A percentile compares a stretch with the other conserved stretches of the same genome.
Conservation (phyloP, 2,113 vertebrate genomes). For the Loxodonta africana region DNA sequence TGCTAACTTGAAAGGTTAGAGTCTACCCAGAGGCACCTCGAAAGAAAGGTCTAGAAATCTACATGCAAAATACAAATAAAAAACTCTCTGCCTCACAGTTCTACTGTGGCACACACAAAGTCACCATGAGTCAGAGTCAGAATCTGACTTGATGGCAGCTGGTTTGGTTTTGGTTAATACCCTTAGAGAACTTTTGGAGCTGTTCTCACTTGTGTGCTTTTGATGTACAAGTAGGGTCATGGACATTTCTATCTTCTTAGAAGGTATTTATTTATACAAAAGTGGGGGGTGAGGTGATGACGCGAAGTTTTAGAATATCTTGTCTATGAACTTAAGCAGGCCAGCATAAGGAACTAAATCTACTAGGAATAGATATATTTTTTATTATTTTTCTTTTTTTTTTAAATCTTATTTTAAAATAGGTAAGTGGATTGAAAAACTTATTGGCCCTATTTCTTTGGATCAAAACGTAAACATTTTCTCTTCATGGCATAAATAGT, state of each 20-base stretch:
- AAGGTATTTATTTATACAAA: neutral
- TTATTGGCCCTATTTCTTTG: constrained; percentile 18
- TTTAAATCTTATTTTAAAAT: constrained; percentile 51
- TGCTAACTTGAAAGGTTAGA: neutral
- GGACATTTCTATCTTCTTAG: neutral
- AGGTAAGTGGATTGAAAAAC: neutral
- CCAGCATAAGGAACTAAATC: neutral
- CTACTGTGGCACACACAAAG: neutral
- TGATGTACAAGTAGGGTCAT: neutral
- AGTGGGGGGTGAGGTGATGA: neutral
- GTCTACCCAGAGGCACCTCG: neutral
- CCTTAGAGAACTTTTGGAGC: constrained; percentile 7
- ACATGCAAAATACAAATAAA: neutral
- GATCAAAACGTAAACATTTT: constrained; percentile 34
- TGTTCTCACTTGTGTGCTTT: neutral
- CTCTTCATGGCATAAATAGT: constrained; percentile 15
- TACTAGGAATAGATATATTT: constrained; percentile 3
- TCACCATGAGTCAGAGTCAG: neutral
- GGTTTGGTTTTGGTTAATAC: neutral
- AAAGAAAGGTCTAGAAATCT: neutral
- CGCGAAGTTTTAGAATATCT: constrained; percentile 33
- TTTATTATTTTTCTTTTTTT: constrained; percentile 4
- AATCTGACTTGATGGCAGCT: neutral
- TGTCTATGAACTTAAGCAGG: neutral
- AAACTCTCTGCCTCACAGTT: neutral